Percentiles rank a stretch among this genome's conserved stretches.
Conservation (phyloP, 2,888 invertebrate genomes). For the Drosophila formosana region DNA sequence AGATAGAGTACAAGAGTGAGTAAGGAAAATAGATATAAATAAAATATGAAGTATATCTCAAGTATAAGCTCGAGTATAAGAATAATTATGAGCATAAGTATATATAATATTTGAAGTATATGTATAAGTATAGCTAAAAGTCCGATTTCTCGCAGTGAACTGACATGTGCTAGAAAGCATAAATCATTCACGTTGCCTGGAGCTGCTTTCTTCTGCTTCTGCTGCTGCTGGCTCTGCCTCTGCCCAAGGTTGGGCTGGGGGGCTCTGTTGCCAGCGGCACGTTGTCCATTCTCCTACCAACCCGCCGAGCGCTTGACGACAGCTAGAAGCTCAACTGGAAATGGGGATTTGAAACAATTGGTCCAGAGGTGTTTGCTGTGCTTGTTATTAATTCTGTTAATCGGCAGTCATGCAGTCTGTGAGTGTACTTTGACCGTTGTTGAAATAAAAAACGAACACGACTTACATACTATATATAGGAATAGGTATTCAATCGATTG, state of each 20-base stretch:
- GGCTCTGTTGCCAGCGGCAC: slow-evolving; percentile 42
- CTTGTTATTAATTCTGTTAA: slow-evolving; percentile 6
- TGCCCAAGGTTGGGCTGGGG: slow-evolving; percentile 38
- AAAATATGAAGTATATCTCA: too few species aligned
- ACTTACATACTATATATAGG: slow-evolving; percentile 16
- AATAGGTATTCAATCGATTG: slow-evolving; percentile 64
- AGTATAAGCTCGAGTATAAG: background rate
- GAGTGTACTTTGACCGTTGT: slow-evolving; percentile 59
- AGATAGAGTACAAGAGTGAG: too few species aligned
- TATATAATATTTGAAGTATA: too few species aligned
- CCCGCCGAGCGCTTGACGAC: background rate
- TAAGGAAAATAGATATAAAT: too few species aligned
- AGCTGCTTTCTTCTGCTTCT: slow-evolving; percentile 12
- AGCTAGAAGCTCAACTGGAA: background rate
- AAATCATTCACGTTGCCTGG: slow-evolving; percentile 60
- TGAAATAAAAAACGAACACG: slow-evolving; percentile 14
- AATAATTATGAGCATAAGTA: background rate
- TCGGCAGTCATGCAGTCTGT: slow-evolving; percentile 6
- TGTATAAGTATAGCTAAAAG: background rate
- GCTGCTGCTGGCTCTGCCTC: background rate
- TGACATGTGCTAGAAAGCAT: slow-evolving; percentile 23
- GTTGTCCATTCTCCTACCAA: slow-evolving; percentile 19
- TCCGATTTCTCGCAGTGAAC: slow-evolving; percentile 33
- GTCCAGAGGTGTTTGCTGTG: slow-evolving; percentile 15
- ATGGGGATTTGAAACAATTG: slow-evolving; percentile 8